Evolutionary conservation across 2,888 invertebrate species (phyloP), one percentile per base, ranked within the genome.

Genomic region (Didymodactylos carnosus): DNA sequence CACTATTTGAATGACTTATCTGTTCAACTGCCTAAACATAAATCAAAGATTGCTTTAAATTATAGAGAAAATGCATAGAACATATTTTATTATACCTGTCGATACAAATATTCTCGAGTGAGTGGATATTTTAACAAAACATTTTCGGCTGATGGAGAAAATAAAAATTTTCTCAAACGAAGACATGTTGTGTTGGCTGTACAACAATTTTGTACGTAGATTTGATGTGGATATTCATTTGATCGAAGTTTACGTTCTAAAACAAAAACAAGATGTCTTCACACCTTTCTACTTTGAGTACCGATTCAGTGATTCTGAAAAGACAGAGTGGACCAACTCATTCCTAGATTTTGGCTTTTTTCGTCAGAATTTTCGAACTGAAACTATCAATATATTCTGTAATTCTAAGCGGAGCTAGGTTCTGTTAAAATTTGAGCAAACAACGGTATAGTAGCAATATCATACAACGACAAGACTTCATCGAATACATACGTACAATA

Each of bases 161-260:
- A 86, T n/a, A 85, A 77, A 84, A 84, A 86, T 76, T 83, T 83
- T 73, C 81, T 80, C 69, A 98, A 86, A 76, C 90, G 88, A 69
- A 98, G 87, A 82, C 97, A 98, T 70, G 93, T 93, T 78, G 92
- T 91, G 43, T 93, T 92, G 43, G 97, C 95, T 16, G 97, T 97
- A 77, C 93, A 93, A 83, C 97, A 98, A 85, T 98, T 98, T 85
- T 97, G 95, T 79, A 98, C 94, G 86, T 98, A 98, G 77, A 98
- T 87, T 79, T 93, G 91, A 85, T 98, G 97, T 0, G 97, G 97
- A 78, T 92, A 91, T 85, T 98, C 98, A 82, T 90, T 89, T 1
- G 91, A 89, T 79, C 91, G 91, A 76, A 98, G 86, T 85, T 94
- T 94, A 74, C 97, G 88, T 83, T 95, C 94, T 92, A 85, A 19